Evolutionary conservation across 2,113 vertebrate genomes (phyloP).

Genomic region (Hemiprocne comata): DNA sequence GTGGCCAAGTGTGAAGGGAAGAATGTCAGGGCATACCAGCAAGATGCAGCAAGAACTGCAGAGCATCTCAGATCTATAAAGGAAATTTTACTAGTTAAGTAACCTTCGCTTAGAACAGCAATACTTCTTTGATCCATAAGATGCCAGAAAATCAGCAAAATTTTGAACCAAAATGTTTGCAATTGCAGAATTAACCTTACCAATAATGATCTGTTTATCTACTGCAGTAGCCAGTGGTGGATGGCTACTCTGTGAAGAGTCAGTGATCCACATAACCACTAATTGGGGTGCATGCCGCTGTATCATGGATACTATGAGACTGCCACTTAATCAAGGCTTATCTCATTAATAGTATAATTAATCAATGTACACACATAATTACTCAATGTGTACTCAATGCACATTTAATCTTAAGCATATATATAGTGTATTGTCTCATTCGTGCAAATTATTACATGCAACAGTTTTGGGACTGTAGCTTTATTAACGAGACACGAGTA

Average conservation of each 20-base stretch:
- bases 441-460: not conserved
- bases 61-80: not conserved
- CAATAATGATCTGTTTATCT: not conserved
- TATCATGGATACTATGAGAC: not conserved
- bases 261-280: not conserved
- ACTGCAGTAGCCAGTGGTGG: not conserved
- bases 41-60: not conserved
- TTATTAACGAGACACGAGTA: not conserved
- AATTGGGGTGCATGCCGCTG: accelerated
- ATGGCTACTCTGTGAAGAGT: not conserved
- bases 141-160: not conserved
- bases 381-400: not conserved
- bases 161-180: not conserved
- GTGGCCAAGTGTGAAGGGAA: not conserved
- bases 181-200: not conserved
- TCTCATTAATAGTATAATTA: not conserved
- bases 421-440: accelerated
- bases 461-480: not conserved
- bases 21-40: not conserved
- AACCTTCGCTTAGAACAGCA: not conserved
- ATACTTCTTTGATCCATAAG: not conserved
- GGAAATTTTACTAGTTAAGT: not conserved
- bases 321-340: not conserved
- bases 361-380: not conserved
- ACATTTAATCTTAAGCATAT: not conserved